Evolutionary conservation across 64 coral and sea anemone genomes (phyloP), one percentile per base, ranked within the genome.

Genomic region (Montipora sp.): DNA sequence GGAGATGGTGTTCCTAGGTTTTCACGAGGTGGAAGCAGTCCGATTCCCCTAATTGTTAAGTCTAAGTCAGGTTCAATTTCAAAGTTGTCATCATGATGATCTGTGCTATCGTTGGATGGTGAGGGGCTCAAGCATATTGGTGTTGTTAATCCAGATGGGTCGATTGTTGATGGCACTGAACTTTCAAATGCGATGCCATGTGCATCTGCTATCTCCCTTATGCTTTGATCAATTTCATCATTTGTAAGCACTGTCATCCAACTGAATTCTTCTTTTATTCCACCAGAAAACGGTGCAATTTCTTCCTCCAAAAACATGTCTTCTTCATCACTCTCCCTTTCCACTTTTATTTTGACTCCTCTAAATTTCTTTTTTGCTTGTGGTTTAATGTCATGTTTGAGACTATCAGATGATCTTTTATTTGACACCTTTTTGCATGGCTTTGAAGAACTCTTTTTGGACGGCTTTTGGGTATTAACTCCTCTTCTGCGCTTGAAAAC

Each of bases 401-500:
- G 47, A 69, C 51, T 73, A 24, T 77, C 75, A 83, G 80, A 72
- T 68, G 49, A 75, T 50, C 70, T 73, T 80, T 77, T 89, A 24
- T 75, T 86, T 80, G 80, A 77, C 27, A 23, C 75, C 90, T 91
- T 96, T 90, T 89, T 90, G 12, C 82, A 69, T 66, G 27, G 27
- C 65, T 75, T 94, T 89, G 45, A 75, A 83, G 87, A 70, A 78
- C 87, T 91, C 77, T 94, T 96, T 67, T 92, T 96, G 16, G 92
- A 90, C 11, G 59, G 93, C 59, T 96, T 96, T 84, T 96, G 95
- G 7, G 95, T 96, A 76, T 96, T 96, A 19, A 96, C 92, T 16
- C 92, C 94, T 75, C 97, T 78, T 22, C 98, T 78, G 68, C 98
- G 74, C 73, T 96, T 96, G 75, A 99, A 99, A 1, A 96, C 94